Evolutionary conservation across 2,888 invertebrate species (phyloP), one percentile per base, ranked within the genome.

Genomic region (Spodoptera picta): DNA sequence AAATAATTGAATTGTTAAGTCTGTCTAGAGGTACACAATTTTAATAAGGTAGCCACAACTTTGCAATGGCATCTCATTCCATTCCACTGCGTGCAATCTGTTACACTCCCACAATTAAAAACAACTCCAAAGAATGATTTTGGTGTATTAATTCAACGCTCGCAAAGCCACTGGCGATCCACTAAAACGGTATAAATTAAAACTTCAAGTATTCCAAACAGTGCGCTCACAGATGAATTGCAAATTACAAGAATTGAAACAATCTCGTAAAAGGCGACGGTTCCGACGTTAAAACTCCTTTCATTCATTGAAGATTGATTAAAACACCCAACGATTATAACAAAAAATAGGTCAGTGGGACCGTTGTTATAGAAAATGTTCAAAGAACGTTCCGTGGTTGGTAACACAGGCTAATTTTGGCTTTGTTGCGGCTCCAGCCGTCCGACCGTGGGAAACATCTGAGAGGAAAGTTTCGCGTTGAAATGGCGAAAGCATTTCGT

Each of bases 391-490:
- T 54, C 41, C 57, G 67, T 55, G 75, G 74, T 77, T 77, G 77
- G 66, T 71, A 72, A 71, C 75, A 77, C 70, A 70, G 75, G 69
- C 81, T 82, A 83, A 85, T 83, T 83, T 85, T 68, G 70, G 79
- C 83, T 83, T 83, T 85, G 84, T 83, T 83, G 80, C 70, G 83
- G 79, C 54, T 43, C 50, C 60, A 60, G 52, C 70, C 75, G 76
- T 52, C 70, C 72, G 67, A 69, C 68, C 69, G 74, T 67, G 72
- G 77, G 59, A 74, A 81, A 81, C 74, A 66, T 81, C 64, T 67
- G 77, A 77, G 77, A 74, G 68, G 23, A 79, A 83, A 83, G 65
- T 81, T 81, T 67, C 56, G 64, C 64, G 62, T 73, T 42, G 68
- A 63, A 69, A 73, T 56, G 51, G 57, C 63, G 69, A 66, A 72